Conservation (phyloP, 2,888 invertebrate genomes). For the Eristalis intricaria region DNA sequence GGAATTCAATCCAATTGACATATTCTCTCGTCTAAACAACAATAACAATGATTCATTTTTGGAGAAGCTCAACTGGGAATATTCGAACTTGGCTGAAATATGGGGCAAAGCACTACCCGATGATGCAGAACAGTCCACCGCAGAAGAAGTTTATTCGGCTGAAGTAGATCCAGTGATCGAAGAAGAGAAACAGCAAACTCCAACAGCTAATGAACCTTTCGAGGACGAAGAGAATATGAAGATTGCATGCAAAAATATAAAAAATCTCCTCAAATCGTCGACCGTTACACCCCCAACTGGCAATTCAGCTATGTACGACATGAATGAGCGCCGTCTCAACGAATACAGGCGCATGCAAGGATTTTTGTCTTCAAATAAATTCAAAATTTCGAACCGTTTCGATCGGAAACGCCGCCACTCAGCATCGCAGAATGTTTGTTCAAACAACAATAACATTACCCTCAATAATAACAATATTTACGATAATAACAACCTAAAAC, state of each 20-base stretch:
- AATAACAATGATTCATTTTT: constrained; percentile 69
- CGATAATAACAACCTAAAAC: constrained; percentile 73
- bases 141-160: constrained; percentile 18
- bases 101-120: constrained; percentile 74
- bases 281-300: constrained; percentile 12
- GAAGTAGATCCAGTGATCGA: constrained; percentile 7
- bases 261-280: constrained; percentile 59
- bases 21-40: constrained; percentile 72
- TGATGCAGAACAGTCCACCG: constrained; percentile 17
- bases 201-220: not conserved
- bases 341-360: constrained; percentile 73
- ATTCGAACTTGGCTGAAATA: constrained; percentile 77
- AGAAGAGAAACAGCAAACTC: not conserved
- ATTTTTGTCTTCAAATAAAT: constrained; percentile 72
- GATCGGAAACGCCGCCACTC: constrained; percentile 85
- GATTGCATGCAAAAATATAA: constrained; percentile 60
- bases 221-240: constrained; percentile 49
- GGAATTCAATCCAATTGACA: constrained; percentile 74
- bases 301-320: constrained; percentile 48
- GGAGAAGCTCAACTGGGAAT: constrained; percentile 75
- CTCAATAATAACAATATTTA: constrained; percentile 73
- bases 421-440: constrained; percentile 78
- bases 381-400: constrained; percentile 75
- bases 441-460: constrained; percentile 59
- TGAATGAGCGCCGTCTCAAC: constrained; percentile 56